Evolutionary conservation across 1,140 invertebrate genomes (phyloP), one percentile per base, ranked within the genome.

Genomic region (Thereuonema tuberculata): DNA sequence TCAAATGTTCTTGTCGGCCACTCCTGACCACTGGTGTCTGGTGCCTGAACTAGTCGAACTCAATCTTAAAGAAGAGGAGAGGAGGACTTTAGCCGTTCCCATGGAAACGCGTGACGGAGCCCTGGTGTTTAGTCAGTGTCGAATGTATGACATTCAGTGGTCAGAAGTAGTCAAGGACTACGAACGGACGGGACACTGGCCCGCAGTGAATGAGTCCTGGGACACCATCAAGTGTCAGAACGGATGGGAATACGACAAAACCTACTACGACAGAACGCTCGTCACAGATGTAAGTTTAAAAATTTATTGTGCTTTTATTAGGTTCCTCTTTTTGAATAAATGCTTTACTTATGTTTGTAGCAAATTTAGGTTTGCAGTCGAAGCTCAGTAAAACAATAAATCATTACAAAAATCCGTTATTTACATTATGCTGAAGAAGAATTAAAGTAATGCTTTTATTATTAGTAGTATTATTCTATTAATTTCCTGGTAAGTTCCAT

Each of bases 1-100:
- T 25, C 81, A 83, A 74, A 50, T 89, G 1, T 91, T 91, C 70
- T 88, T 90, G 84, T 81, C 85, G 0, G 84, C 88, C 65, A 80
- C 80, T 25, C 87, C 87, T 0, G 78, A 83, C 28, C 84, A 90
- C 72, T 88, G 86, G 86, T 91, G 88, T 67, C 76, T 72, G 50
- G 76, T 87, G 2, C 84, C 86, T 0, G 78, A 82, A 62, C 71
- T 89, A 21, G 63, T 26, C 23, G 31, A 9, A 3, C 17, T 24
- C 2, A 43, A 43, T 24, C 3, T 23, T 2, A 52, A 5, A 2
- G 20, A 20, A 2, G 9, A 27, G 14, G 26, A 60, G 20, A 29
- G 59, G 49, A 26, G 24, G 27, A 55, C 25, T 9, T 12, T 60
- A 2, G 24, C n/a, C 49, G 37, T 60, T 9, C 59, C 59, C 2